Percentiles rank a stretch among this genome's conserved stretches.
Evolutionary conservation across 2,888 invertebrate species (phyloP).

Genomic region (Nezara viridula): DNA sequence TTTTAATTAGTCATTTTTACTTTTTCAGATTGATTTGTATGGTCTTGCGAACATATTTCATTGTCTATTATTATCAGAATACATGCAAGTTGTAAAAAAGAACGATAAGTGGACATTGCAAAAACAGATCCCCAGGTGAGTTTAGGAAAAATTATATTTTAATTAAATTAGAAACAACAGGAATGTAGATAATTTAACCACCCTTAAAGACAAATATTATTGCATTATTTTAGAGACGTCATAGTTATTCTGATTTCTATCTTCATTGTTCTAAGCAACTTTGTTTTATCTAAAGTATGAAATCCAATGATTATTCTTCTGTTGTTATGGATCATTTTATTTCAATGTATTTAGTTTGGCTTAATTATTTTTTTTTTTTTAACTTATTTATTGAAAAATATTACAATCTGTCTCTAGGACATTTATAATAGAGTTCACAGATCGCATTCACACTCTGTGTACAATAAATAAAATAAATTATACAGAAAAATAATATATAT

Average conservation of each 20-base stretch:
- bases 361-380: too few relatives aligned
- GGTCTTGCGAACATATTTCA: constrained; percentile 91
- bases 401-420: too few relatives aligned
- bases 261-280: neutral
- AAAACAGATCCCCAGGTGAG: constrained; percentile 79
- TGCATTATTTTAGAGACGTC: neutral
- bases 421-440: too few relatives aligned
- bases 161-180: too few relatives aligned
- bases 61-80: constrained; percentile 88
- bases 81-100: constrained; percentile 83
- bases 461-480: too few relatives aligned
- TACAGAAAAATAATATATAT: too few relatives aligned
- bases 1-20: constrained; percentile 40
- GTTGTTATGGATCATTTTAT: neutral
- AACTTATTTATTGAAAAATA: too few relatives aligned
- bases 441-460: too few relatives aligned
- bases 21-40: constrained; percentile 84
- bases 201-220: too few relatives aligned
- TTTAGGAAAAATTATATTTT: neutral
- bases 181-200: too few relatives aligned
- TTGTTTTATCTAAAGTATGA: neutral
- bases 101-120: constrained; percentile 80
- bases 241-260: neutral
- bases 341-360: too few relatives aligned
- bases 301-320: neutral